Evolutionary conservation across 2,888 invertebrate genomes (phyloP).

Genomic region (Troilus luridus): DNA sequence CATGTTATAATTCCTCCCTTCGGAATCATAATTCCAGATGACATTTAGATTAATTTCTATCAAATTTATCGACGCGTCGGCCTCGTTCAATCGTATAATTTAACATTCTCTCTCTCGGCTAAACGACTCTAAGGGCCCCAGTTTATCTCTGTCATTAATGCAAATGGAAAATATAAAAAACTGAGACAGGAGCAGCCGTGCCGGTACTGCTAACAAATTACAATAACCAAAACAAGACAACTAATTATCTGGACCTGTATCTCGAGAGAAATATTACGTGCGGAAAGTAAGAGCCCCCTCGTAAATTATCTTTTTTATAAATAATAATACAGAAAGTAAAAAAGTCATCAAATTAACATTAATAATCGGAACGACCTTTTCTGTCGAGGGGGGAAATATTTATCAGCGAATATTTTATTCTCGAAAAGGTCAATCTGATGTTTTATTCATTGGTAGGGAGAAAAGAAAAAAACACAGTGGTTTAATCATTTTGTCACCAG

Average conservation of each 20-base stretch:
- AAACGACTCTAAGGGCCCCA: constrained; percentile 14
- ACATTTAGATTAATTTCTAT: constrained; percentile 35
- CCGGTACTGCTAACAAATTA: constrained; percentile 34
- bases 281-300: background rate
- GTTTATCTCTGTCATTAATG: constrained; percentile 39
- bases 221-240: constrained; percentile 28
- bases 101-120: background rate
- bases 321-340: constrained; percentile 9
- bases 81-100: constrained; percentile 29
- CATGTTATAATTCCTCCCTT: constrained; percentile 1
- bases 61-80: constrained; percentile 10
- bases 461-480: background rate
- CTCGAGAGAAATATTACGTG: constrained; percentile 22
- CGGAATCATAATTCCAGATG: constrained; percentile 7
- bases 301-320: constrained; percentile 32
- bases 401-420: constrained; percentile 18
- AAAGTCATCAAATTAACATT: constrained; percentile 27
- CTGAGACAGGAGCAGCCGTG: constrained; percentile 27
- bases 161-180: constrained; percentile 48
- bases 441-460: background rate
- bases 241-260: constrained; percentile 39
- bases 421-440: background rate
- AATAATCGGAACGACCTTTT: constrained; percentile 31
- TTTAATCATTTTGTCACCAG: constrained; percentile 11
- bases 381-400: background rate